Conservation (phyloP, 1,140 invertebrate species). For the Gryllus bimaculatus region DNA sequence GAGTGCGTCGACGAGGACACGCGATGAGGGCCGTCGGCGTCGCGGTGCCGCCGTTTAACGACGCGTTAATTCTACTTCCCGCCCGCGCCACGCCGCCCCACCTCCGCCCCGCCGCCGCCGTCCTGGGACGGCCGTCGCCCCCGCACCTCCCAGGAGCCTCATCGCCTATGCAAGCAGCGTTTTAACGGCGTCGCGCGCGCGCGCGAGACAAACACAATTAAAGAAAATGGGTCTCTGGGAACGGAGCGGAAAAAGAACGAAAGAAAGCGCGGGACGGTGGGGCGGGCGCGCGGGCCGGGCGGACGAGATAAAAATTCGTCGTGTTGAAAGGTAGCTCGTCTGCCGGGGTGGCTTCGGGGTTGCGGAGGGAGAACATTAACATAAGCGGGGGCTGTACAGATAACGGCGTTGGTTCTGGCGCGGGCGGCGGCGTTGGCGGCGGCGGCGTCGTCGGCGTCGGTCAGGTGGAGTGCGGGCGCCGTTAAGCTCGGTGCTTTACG, state of each 20-base stretch:
- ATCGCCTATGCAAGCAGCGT: neutral
- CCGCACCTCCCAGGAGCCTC: neutral
- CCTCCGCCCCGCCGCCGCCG: neutral
- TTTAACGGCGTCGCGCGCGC: neutral
- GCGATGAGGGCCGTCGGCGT: neutral
- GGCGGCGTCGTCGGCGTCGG: no score
- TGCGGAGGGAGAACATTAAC: neutral
- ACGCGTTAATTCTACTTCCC: neutral
- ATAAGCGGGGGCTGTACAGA: neutral
- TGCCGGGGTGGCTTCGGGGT: neutral
- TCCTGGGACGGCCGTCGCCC: neutral
- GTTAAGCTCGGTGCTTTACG: neutral
- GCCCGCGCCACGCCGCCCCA: neutral
- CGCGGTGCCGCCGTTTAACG: neutral
- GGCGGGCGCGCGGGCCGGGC: no score
- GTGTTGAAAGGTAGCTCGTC: neutral
- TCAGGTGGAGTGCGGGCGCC: neutral
- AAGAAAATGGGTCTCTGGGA: neutral
- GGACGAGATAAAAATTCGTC: neutral
- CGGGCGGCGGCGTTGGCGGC: no score
- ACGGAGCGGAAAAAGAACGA: neutral
- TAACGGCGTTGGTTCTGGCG: neutral
- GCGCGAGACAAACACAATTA: slow-evolving; percentile 1
- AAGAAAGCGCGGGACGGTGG: neutral
- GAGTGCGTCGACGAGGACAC: no score